Percentiles rank a stretch among this genome's conserved stretches.
phyloP scores from a whole-genome alignment of 2,888 invertebrate species.

The Drosophila cognata region DNA sequence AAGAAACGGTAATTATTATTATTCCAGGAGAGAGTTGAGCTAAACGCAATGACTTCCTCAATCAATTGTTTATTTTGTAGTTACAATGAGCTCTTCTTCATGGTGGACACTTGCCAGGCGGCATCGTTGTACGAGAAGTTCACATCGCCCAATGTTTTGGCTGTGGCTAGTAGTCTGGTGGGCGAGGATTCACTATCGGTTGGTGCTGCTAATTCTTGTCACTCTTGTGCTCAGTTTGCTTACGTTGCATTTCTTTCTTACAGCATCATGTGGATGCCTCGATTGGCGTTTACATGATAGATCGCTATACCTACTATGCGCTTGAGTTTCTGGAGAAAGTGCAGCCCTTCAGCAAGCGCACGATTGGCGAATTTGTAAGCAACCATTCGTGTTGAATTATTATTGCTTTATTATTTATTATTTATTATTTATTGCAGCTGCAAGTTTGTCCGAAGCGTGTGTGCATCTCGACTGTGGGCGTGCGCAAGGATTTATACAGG shows the following conservation, averaged over 20 bases:
- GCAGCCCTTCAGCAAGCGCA: constrained; percentile 93
- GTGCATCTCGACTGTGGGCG: constrained; percentile 98
- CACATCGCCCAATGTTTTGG: constrained; percentile 98
- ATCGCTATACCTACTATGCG: constrained; percentile 98
- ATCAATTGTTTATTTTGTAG: constrained; percentile 85
- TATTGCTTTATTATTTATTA: background rate
- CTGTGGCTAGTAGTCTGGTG: constrained; percentile 98
- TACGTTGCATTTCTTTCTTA: constrained; percentile 9
- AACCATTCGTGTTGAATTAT: background rate
- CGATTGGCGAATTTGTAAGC: constrained; percentile 96
- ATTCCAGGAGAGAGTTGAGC: background rate
- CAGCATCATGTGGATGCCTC: constrained; percentile 99
- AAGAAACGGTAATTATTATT: constrained; percentile 90
- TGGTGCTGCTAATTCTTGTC: constrained; percentile 74
- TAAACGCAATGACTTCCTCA: background rate
- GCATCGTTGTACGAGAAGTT: constrained; percentile 99
- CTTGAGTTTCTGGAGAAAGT: constrained; percentile 98
- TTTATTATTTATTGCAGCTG: constrained; percentile 87
- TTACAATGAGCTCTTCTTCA: constrained; percentile 99
- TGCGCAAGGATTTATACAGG: constrained; percentile 94
- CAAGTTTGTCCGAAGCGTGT: constrained; percentile 97
- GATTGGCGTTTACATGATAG: constrained; percentile 99
- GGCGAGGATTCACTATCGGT: constrained; percentile 99
- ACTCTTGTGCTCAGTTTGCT: background rate
- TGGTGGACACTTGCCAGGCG: constrained; percentile 99